These are phyloP conservation scores for Tetrax tetrax DNA, from an alignment of 2,113 vertebrate species.

Conservation along the genomic window DNA sequence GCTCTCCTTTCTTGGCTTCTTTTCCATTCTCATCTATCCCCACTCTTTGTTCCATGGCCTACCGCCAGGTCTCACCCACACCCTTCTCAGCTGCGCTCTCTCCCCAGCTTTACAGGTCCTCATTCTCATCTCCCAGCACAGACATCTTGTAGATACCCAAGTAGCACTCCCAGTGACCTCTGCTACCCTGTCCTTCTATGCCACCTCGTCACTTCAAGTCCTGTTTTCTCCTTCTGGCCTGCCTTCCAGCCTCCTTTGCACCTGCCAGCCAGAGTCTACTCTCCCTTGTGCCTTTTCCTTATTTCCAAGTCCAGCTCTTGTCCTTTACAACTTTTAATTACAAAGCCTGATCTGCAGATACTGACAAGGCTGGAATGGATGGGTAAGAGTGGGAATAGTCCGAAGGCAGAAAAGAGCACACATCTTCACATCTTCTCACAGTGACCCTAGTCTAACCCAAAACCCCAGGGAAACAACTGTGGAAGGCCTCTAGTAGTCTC, in stretches of 20 bases:
- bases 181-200: not conserved
- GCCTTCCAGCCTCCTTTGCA: not conserved
- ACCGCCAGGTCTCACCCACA: not conserved
- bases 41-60: not conserved
- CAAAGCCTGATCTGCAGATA: not conserved
- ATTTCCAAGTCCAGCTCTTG: not conserved
- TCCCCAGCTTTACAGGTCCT: not conserved
- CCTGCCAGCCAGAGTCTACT: not conserved
- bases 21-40: not conserved
- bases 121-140: not conserved
- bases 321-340: not conserved
- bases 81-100: accelerated
- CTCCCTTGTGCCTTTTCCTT: not conserved
- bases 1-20: not conserved
- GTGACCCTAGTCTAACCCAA: not conserved
- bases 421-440: not conserved
- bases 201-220: not conserved
- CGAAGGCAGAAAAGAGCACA: not conserved
- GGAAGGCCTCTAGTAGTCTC: not conserved
- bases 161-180: not conserved
- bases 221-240: not conserved
- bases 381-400: not conserved
- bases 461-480: not conserved
- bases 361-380: not conserved
- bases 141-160: not conserved